A percentile compares a stretch with the other conserved stretches of the same genome.
Conservation (phyloP, 2,888 invertebrate species). For the Melikaiella ostensackeni region DNA sequence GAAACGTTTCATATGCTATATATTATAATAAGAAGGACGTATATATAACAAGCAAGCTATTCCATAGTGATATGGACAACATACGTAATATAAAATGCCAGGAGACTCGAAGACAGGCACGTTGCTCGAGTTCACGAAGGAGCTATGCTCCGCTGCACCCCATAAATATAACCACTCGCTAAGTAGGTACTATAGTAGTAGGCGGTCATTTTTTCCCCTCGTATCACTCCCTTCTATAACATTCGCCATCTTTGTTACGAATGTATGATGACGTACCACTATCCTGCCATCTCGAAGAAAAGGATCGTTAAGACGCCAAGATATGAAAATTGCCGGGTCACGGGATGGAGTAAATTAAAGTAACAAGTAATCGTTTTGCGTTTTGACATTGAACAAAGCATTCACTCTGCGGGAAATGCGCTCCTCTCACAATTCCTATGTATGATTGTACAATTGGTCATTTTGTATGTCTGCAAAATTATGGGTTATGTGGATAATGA, state of each 20-base stretch:
- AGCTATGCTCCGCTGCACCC: constrained; percentile 71
- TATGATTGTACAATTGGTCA: constrained; percentile 20
- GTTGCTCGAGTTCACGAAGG: constrained; percentile 60
- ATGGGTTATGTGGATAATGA: constrained; percentile 13
- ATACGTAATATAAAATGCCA: constrained; percentile 46
- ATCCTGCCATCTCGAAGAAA: not conserved
- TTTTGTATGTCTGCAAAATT: constrained; percentile 5
- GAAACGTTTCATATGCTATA: not conserved
- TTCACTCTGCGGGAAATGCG: not conserved
- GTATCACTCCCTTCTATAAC: constrained; percentile 39
- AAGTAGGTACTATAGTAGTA: constrained; percentile 72
- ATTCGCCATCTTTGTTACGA: constrained; percentile 47
- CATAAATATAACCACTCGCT: constrained; percentile 70
- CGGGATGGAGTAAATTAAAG: constrained; percentile 21
- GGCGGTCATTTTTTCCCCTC: constrained; percentile 67
- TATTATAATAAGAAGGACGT: not conserved
- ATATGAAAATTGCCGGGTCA: constrained; percentile 17
- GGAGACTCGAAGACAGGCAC: constrained; percentile 47
- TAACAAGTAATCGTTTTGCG: constrained; percentile 33
- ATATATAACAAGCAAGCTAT: constrained; percentile 32
- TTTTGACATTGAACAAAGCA: constrained; percentile 28
- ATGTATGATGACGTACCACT: constrained; percentile 8
- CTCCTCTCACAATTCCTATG: constrained; percentile 12
- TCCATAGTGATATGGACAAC: constrained; percentile 42
- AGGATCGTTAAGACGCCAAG: constrained; percentile 29